These are phyloP conservation scores for Pocillopora grandis DNA, from an alignment of 92 coral and sea anemone species.

Conservation along the genomic window DNA sequence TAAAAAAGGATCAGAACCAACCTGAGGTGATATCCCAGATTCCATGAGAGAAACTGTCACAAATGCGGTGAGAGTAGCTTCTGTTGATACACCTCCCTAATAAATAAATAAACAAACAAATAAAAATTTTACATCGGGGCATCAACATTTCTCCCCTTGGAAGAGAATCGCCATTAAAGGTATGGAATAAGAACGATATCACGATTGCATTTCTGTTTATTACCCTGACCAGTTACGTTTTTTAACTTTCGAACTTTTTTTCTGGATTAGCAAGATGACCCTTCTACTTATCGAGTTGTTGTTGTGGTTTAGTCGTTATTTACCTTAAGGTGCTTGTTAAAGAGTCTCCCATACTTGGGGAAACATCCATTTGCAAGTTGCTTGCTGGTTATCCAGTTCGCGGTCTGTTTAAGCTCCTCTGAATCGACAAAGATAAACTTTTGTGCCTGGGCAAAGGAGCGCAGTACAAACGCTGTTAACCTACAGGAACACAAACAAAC, in stretches of 20 bases:
- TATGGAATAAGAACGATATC: no score
- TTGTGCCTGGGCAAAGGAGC: conserved; percentile 92
- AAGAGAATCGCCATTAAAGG: no score
- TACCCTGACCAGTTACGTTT: no score
- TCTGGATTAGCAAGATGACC: no score
- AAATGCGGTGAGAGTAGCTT: conserved; percentile 80
- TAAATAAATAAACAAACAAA: background rate
- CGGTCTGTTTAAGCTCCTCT: conserved; percentile 56
- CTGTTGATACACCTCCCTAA: conserved; percentile 86
- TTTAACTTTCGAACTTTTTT: no score
- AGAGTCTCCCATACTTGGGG: conserved; percentile 66
- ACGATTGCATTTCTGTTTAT: no score
- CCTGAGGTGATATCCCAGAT: conserved; percentile 68
- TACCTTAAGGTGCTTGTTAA: conserved; percentile 79
- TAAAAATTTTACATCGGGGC: background rate
- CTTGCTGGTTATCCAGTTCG: conserved; percentile 67
- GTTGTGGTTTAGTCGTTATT: background rate
- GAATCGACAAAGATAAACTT: conserved; percentile 82
- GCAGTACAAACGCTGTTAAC: conserved; percentile 98
- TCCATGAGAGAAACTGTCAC: conserved; percentile 84
- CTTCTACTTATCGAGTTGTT: no score
- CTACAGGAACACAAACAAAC: conserved; percentile 29
- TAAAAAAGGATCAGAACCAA: background rate
- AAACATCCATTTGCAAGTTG: conserved; percentile 79
- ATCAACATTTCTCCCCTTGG: no score